phyloP scores from a whole-genome alignment of 2,113 vertebrate genomes.

The Vulpes vulpes region DNA sequence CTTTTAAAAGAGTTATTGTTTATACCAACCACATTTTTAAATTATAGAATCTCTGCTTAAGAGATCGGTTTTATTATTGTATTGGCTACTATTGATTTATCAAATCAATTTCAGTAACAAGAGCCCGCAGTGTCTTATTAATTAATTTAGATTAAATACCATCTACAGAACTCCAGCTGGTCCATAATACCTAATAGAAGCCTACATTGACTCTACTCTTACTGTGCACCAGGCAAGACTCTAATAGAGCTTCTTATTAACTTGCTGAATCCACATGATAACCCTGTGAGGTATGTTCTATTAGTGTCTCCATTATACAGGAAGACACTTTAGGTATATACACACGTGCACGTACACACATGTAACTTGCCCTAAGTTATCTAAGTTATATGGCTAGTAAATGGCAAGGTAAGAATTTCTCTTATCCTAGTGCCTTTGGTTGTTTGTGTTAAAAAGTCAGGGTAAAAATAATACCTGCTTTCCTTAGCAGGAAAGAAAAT shows the following conservation, averaged over 20 bases:
- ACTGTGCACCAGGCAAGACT: background rate
- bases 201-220: background rate
- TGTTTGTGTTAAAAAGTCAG: background rate
- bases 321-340: background rate
- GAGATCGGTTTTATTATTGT: background rate
- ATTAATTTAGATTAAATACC: background rate
- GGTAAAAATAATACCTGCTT: background rate
- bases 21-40: background rate
- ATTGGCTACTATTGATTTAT: background rate
- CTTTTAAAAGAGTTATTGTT: conserved; percentile 36
- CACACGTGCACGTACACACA: background rate
- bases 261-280: background rate
- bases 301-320: too few relatives aligned
- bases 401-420: background rate
- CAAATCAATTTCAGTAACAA: background rate
- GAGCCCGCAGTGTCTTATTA: background rate
- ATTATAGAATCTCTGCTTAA: background rate
- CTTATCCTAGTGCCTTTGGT: background rate
- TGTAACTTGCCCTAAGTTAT: background rate
- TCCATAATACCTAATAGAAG: background rate
- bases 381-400: background rate
- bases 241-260: background rate
- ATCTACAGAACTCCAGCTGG: background rate
- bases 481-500: background rate
- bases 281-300: background rate